Percentiles rank a stretch among this genome's conserved stretches.
phyloP scores from a whole-genome alignment of 2,888 invertebrate species.

The Eupithecia exiguata region DNA sequence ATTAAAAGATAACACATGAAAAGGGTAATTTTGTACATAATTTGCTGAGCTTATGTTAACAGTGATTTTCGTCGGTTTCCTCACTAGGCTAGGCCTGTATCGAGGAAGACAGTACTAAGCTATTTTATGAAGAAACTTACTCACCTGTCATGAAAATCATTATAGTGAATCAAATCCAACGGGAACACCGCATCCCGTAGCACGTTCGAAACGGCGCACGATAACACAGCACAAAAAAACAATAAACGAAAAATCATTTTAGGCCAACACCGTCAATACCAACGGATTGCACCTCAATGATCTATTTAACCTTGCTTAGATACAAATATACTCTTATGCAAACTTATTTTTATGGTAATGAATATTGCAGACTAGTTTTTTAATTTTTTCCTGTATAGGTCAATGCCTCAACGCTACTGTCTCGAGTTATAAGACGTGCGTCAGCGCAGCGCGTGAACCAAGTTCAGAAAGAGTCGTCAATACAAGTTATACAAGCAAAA shows the following conservation, averaged over 20 bases:
- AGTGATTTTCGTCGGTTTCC: too few relatives aligned
- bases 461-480: neutral
- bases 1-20: too few relatives aligned
- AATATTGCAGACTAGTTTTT: neutral
- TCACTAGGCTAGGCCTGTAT: too few relatives aligned
- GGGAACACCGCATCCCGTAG: slow-evolving; percentile 63
- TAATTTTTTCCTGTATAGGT: neutral
- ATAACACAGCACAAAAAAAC: slow-evolving; percentile 44
- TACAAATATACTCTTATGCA: neutral
- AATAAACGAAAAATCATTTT: slow-evolving; percentile 23
- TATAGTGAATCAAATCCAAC: slow-evolving; percentile 81
- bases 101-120: too few relatives aligned
- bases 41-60: too few relatives aligned
- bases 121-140: too few relatives aligned
- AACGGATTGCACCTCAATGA: neutral
- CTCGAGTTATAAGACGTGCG: neutral
- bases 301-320: neutral
- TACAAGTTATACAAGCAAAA: neutral
- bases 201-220: slow-evolving; percentile 47
- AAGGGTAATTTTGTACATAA: too few relatives aligned
- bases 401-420: neutral
- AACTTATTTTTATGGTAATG: too few relatives aligned
- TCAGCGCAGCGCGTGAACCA: neutral
- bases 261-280: neutral
- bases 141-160: slow-evolving; percentile 83